Evolutionary conservation across 2,113 vertebrate genomes (phyloP), one percentile per base, ranked within the genome.

Genomic region (Atrichornis clamosus): DNA sequence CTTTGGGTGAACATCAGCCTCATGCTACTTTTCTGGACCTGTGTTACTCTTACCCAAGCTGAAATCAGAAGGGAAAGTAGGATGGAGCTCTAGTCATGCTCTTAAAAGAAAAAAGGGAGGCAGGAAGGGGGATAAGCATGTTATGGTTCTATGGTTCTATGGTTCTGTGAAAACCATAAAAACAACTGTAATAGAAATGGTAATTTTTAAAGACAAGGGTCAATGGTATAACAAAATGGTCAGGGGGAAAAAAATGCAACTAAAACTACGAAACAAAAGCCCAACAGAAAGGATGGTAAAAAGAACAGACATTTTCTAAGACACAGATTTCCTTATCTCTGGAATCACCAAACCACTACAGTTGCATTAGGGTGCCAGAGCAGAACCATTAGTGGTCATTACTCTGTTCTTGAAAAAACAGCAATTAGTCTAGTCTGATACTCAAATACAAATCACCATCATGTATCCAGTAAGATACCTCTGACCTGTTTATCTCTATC

Each of bases 91-190:
- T 53, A 92, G 64, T 47, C 18, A 50, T 11, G 11, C 6, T 33
- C 10, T 52, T 67, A 6, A 69, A 60, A 41, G 52, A 62, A 59
- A 46, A 17, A 41, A 19, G 22, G 1, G 0, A 1, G 2, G 5
- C 0, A 1, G 18, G 2, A 0, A 3, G 2, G 5, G 4, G 4
- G 7, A 44, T 3, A 39, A 18, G 10, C 8, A 59, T 15, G 2
- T 8, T 46, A 62, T 47, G 19, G 10, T 77, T 72, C 42, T 46
- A 13, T 24, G n/a, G n/a, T n/a, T n/a, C n/a, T n/a, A n/a, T n/a
- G n/a, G n/a, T n/a, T n/a, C n/a, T n/a, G n/a, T n/a, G n/a, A n/a
- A n/a, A n/a, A 59, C 32, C 46, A 67, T 42, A 59, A 81, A 81
- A 95, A 63, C 14, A 74, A 64, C 26, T 19, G 46, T 81, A 92